Percentiles rank a stretch among this genome's conserved stretches.
These are phyloP conservation scores for Rhinella marina DNA, from an alignment of 2,797 vertebrate species.

Conservation along the genomic window DNA sequence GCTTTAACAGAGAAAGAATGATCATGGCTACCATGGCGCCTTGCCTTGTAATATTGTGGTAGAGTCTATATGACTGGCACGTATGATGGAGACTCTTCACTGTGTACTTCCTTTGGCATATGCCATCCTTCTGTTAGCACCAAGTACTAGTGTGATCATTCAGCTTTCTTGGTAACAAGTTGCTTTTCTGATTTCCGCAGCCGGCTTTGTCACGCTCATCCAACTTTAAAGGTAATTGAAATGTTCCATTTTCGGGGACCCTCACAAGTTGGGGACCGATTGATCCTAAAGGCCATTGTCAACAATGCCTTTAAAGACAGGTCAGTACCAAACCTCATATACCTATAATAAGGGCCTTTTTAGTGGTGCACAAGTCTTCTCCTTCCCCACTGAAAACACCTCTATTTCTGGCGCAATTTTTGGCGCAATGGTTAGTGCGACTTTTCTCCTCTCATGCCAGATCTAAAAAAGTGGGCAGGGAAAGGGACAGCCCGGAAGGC, in stretches of 20 bases:
- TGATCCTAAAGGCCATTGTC: conserved; percentile 93
- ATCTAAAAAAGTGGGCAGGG: too few species aligned
- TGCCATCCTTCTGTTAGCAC: neutral
- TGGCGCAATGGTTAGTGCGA: too few species aligned
- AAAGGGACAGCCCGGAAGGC: too few species aligned
- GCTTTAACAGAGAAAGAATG: neutral
- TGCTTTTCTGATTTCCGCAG: conserved; percentile 67
- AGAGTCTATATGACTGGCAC: neutral
- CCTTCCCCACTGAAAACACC: too few species aligned
- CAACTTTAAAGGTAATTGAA: conserved; percentile 89
- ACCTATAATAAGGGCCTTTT: neutral
- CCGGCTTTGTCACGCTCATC: conserved; percentile 88
- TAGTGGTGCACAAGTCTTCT: too few species aligned
- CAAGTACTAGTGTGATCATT: neutral
- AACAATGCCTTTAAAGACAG: conserved; percentile 95
- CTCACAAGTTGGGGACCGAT: conserved; percentile 91
- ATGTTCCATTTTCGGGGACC: conserved; percentile 98
- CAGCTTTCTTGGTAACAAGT: neutral
- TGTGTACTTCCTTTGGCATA: neutral
- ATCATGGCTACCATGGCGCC: too few species aligned
- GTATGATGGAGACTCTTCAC: neutral
- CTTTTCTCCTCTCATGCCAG: too few species aligned
- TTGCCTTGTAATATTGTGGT: too few species aligned
- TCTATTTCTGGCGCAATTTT: too few species aligned
- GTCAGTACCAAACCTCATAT: conserved; percentile 68